These are phyloP conservation scores for Sisyra terminalis DNA, from an alignment of 2,888 invertebrate genomes.

Conservation along the genomic window DNA sequence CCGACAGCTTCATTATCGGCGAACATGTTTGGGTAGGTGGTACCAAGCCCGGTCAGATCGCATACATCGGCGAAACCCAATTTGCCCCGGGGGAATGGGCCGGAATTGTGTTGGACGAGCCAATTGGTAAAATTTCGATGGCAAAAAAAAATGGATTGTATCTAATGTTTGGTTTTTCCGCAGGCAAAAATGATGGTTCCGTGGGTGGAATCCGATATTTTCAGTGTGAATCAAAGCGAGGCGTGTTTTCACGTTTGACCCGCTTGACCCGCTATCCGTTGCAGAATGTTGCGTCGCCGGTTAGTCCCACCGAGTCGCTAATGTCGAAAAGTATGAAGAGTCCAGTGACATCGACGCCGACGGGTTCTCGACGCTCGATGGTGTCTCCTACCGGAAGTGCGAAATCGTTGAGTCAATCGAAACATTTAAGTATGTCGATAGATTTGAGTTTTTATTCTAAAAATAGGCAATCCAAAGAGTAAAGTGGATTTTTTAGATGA, in stretches of 20 bases:
- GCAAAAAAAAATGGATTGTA: not conserved
- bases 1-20: conserved; percentile 91
- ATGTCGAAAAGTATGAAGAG: not conserved
- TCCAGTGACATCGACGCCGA: conserved; percentile 1
- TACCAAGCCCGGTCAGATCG: conserved; percentile 79
- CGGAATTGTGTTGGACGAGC: conserved; percentile 88
- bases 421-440: conserved; percentile 3
- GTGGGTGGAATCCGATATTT: conserved; percentile 87
- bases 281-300: conserved; percentile 32
- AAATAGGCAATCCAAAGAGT: too few species aligned
- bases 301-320: conserved; percentile 15
- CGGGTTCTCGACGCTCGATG: not conserved
- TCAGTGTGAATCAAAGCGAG: conserved; percentile 80
- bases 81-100: conserved; percentile 99
- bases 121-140: conserved; percentile 51
- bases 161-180: conserved; percentile 14
- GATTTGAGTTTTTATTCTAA: too few species aligned
- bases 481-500: too few species aligned
- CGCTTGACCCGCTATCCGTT: conserved; percentile 64
- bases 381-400: conserved; percentile 11
- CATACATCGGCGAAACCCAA: conserved; percentile 88
- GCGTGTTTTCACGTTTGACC: conserved; percentile 84
- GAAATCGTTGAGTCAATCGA: not conserved
- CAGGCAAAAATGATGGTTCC: conserved; percentile 93
- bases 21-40: conserved; percentile 91